Base-by-base conservation (phyloP, 2,888 invertebrate genomes). In the Drosophila yooni region DNA sequence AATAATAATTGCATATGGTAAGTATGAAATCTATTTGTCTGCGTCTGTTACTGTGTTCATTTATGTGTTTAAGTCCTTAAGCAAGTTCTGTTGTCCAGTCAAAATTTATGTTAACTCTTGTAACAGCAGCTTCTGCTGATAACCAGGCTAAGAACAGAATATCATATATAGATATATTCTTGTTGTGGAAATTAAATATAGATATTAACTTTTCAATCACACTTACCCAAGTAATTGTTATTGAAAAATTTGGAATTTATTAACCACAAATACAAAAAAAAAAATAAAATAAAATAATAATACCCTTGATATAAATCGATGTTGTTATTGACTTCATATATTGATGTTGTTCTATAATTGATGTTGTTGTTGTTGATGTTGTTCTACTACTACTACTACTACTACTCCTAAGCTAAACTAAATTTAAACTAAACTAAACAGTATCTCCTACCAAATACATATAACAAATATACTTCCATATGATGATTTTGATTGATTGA, bases 301-400 rank as follows among this genome's bases (percentile, higher is more conserved):
- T 72, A 70, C 50, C 59, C 60, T 81, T 78, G 74, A 74, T 77
- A 82, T 86, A 81, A 89, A 79, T 89, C 75, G 71, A 89, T 90
- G 87, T 85, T 90, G 88, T 89, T 90, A 85, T 81, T 89, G 87
- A 90, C 88, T 89, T 82, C 90, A 89, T 84, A 81, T 88, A 88
- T 90, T 81, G 82, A 89, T 91, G 91, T 91, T 87, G 83, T 82
- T 84, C 82, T 81, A 84, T 83, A 86, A 74, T 91, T 82, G 77
- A 85, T 83, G 82, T 76, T 83, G 82, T 88, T 86, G 88, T 81
- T 88, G 85, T 87, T 89, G 83, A 85, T 77, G 74, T 84, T 70
- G 76, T 72, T 74, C 78, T 81, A 71, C 83, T 84, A 76, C 84
- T 72, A 79, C 81, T 81, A 74, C 81, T 82, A 83, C 71, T 83